Conservation (phyloP, 2,113 vertebrate genomes). For the Collichthys lucidus region DNA sequence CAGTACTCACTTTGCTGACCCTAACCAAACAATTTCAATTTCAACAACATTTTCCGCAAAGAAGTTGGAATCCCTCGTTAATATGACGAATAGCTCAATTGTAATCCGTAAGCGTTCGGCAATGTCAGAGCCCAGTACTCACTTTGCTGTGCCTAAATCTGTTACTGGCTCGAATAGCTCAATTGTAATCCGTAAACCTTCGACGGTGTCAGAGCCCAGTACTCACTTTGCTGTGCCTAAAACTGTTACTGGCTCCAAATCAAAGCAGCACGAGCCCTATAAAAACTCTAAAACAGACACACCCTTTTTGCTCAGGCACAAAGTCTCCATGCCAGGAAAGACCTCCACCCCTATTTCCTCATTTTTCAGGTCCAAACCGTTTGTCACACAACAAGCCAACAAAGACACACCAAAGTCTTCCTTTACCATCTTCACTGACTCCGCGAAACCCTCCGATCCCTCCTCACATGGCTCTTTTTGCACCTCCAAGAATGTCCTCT, state of each 20-base stretch:
- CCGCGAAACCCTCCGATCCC: background rate
- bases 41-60: background rate
- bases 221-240: conserved; percentile 54
- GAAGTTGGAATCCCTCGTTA: background rate
- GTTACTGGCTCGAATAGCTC: background rate
- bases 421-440: conserved; percentile 83
- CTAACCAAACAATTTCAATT: background rate
- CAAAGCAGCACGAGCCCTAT: background rate
- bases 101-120: too few species aligned
- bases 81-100: too few species aligned
- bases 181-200: background rate
- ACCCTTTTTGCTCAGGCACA: conserved; percentile 4
- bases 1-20: too few species aligned
- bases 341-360: conserved; percentile 38
- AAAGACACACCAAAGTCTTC: conserved; percentile 75
- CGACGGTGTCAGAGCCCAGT: background rate
- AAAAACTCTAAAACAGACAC: background rate
- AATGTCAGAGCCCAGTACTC: too few species aligned
- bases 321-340: conserved; percentile 41
- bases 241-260: conserved; percentile 20
- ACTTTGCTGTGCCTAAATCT: too few species aligned
- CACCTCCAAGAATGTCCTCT: conserved; percentile 30
- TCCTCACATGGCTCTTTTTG: background rate
- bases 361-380: conserved; percentile 21
- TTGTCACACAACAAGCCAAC: conserved; percentile 44